Conservation (phyloP, 2,888 invertebrate species). For the Lordiphosa fenestrarum region DNA sequence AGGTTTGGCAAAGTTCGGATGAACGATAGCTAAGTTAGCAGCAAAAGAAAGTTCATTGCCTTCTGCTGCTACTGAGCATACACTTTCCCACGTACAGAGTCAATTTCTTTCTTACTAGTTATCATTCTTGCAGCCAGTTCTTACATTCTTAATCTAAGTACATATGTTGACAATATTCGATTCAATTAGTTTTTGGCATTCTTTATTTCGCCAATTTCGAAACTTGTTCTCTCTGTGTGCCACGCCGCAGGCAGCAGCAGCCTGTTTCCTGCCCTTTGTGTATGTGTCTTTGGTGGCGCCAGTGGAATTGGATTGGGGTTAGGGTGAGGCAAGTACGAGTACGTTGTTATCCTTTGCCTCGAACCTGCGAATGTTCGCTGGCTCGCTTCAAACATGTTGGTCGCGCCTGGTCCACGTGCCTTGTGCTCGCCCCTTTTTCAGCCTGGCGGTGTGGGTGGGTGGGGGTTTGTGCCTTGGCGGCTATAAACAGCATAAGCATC, state of each 20-base stretch:
- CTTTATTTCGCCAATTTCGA: no score
- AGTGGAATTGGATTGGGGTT: slow-evolving; percentile 6
- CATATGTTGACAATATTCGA: no score
- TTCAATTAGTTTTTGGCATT: no score
- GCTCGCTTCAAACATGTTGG: slow-evolving; percentile 51
- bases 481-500: slow-evolving; percentile 60
- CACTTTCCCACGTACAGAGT: no score
- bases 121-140: no score
- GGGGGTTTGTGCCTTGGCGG: slow-evolving; percentile 28
- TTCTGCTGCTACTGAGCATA: no score
- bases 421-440: slow-evolving; percentile 7
- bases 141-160: no score
- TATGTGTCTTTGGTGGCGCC: slow-evolving; percentile 20
- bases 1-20: no score
- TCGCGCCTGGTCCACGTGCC: slow-evolving; percentile 47
- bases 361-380: slow-evolving; percentile 29
- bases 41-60: no score
- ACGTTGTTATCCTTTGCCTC: slow-evolving; percentile 53
- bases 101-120: no score
- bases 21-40: no score
- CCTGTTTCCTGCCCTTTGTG: slow-evolving; percentile 55
- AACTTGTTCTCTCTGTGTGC: background rate
- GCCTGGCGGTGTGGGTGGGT: slow-evolving; percentile 10
- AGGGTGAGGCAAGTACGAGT: slow-evolving; percentile 12
- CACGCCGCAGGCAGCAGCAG: slow-evolving; percentile 13